Evolutionary conservation across 2,113 vertebrate genomes (phyloP).

Genomic region (Manacus vitellinus): DNA sequence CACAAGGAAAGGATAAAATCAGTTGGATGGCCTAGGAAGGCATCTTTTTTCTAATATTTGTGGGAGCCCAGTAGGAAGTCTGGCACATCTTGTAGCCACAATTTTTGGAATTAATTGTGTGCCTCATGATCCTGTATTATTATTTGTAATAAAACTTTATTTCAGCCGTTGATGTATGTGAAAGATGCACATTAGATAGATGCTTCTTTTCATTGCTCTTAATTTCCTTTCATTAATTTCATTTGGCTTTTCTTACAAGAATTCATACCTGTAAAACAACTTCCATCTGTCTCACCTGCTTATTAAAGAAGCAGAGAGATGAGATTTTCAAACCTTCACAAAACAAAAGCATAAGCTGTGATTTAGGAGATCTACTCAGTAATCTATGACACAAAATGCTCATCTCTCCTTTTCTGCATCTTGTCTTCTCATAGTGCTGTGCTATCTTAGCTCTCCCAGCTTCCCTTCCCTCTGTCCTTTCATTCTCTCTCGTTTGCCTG

Average conservation of each 20-base stretch:
- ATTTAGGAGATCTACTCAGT: not conserved
- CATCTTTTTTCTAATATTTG: not conserved
- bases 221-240: not conserved
- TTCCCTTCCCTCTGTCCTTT: not conserved
- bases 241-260: not conserved
- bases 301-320: not conserved
- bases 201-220: not conserved
- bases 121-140: not conserved
- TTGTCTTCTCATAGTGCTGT: not conserved
- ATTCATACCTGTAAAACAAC: not conserved
- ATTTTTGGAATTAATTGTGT: not conserved
- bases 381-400: not conserved
- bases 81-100: not conserved
- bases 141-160: not conserved
- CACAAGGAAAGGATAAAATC: not conserved
- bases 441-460: not conserved
- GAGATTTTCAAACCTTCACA: not conserved
- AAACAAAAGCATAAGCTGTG: not conserved
- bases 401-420: not conserved
- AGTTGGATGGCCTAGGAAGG: not conserved
- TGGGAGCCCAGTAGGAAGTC: not conserved
- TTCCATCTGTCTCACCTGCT: not conserved
- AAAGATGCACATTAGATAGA: not conserved
- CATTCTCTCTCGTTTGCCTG: not conserved
- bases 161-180: not conserved